These are phyloP conservation scores for Octomys mimax DNA, from an alignment of 2,797 vertebrate species.

Conservation along the genomic window DNA sequence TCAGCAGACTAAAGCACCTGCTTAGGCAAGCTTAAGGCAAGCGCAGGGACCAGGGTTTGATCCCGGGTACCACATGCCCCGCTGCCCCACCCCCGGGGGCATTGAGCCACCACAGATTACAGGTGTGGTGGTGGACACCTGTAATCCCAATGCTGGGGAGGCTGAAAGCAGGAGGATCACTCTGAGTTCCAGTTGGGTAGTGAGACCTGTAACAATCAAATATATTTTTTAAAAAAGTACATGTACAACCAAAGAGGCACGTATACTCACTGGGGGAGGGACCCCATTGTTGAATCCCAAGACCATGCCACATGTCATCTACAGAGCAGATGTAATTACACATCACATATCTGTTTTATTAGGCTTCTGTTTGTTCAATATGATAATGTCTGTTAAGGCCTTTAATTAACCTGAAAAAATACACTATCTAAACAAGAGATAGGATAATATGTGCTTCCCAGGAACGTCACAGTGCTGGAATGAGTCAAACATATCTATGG, in stretches of 20 bases:
- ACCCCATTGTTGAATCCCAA: not conserved
- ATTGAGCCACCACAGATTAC: too few species aligned
- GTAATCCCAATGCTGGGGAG: too few species aligned
- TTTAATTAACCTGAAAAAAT: slow-evolving; percentile 68
- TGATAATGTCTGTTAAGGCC: slow-evolving; percentile 42
- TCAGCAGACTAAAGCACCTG: too few species aligned
- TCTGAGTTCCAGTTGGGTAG: too few species aligned
- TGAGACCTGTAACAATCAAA: too few species aligned
- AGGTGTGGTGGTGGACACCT: too few species aligned
- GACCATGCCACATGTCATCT: not conserved
- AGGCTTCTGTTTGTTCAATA: slow-evolving; percentile 60
- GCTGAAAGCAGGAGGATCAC: too few species aligned
- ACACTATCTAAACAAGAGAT: slow-evolving; percentile 50
- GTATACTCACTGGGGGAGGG: not conserved
- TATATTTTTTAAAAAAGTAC: too few species aligned
- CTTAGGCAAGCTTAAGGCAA: too few species aligned
- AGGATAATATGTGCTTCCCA: slow-evolving; percentile 47
- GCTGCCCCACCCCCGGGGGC: too few species aligned
- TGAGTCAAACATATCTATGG: not conserved
- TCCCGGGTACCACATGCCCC: too few species aligned
- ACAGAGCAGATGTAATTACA: slow-evolving; percentile 4
- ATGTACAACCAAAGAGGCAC: not conserved
- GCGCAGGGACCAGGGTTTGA: too few species aligned
- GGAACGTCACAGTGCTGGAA: not conserved
- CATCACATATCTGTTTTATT: slow-evolving; percentile 54